Conservation (phyloP, 2,888 invertebrate genomes). For the Eremobia ochroleuca region DNA sequence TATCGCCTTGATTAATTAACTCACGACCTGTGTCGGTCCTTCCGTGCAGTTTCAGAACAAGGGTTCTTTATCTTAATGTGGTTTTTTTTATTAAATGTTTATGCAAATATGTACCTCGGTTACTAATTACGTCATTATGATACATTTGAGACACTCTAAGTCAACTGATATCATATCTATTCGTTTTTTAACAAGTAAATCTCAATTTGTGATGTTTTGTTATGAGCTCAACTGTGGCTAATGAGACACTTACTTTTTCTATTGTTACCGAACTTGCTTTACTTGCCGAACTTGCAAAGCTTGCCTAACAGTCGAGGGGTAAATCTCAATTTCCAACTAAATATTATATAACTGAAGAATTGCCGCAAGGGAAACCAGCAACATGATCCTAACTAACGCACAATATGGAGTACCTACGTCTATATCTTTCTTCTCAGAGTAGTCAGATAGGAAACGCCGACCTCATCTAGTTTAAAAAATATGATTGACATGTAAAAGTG, state of each 20-base stretch:
- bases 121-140: not conserved
- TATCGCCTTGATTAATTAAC: constrained; percentile 32
- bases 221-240: not conserved
- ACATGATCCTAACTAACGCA: constrained; percentile 4
- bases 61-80: not conserved
- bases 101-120: not conserved
- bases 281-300: not conserved
- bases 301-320: not conserved
- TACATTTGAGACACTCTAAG: not conserved
- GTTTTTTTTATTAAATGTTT: not conserved
- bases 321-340: not conserved
- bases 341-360: not conserved
- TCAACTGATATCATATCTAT: not conserved
- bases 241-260: not conserved
- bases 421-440: no score
- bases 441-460: no score
- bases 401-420: not conserved
- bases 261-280: not conserved
- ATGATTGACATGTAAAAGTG: no score
- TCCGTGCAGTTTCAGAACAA: not conserved
- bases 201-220: not conserved
- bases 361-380: not conserved
- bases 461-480: no score
- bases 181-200: constrained; percentile 13
- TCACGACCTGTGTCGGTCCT: not conserved